phyloP scores from a whole-genome alignment of 2,797 vertebrate species.

The Galagoides demidoff region DNA sequence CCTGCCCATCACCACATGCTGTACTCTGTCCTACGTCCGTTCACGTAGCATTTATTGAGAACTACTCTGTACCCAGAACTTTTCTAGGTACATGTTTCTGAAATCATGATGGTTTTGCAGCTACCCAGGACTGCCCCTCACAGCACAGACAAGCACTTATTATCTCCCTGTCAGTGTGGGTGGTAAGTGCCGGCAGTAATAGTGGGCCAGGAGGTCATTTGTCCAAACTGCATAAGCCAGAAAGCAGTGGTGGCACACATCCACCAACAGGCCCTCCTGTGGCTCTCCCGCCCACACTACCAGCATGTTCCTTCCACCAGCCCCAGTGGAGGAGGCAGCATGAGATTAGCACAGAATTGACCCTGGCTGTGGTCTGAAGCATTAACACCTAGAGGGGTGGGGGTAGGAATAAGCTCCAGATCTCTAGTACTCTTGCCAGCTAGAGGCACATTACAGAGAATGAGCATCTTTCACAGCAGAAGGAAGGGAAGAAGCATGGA shows the following conservation, averaged over 20 bases:
- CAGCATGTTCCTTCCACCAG: not conserved
- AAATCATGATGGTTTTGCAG: not conserved
- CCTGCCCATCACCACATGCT: not conserved
- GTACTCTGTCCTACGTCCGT: not conserved
- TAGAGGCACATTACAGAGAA: not conserved
- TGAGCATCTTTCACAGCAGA: not conserved
- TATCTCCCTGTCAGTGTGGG: not conserved
- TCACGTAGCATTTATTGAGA: not conserved
- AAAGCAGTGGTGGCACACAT: not conserved
- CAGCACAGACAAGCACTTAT: not conserved
- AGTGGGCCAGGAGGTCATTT: not conserved
- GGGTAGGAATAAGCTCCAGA: not conserved
- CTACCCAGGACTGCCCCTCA: not conserved
- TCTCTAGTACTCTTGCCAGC: not conserved
- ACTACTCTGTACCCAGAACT: not conserved
- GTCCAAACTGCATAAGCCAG: not conserved
- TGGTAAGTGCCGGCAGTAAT: not conserved
- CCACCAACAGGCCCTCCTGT: fast-evolving
- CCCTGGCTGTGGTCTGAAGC: not conserved
- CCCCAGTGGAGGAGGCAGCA: not conserved
- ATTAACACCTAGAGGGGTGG: not conserved
- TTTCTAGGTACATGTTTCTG: not conserved
- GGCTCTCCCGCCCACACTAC: not conserved
- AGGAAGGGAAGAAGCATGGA: not conserved
- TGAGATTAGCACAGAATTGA: not conserved